Conservation (phyloP, 2,888 invertebrate species). For the Caenorhabditis afra region DNA sequence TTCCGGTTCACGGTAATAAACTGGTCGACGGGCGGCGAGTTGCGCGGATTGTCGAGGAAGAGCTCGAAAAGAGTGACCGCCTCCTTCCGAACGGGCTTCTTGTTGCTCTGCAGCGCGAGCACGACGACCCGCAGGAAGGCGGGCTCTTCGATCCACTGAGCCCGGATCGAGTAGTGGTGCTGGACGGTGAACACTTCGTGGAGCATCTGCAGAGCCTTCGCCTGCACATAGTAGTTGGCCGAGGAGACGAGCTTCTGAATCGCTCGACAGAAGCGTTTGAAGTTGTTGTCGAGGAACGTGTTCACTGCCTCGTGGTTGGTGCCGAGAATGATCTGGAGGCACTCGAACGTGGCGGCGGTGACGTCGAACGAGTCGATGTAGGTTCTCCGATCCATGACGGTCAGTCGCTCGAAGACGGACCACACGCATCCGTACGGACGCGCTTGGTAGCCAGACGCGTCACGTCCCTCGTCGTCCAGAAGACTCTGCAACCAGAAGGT, state of each 20-base stretch:
- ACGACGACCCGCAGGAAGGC: conserved; percentile 1
- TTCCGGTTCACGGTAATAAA: conserved; percentile 26
- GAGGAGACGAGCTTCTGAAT: conserved; percentile 19
- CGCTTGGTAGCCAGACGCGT: background rate
- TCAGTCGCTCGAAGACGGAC: conserved; percentile 19
- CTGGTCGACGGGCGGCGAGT: background rate
- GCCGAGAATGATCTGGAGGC: conserved; percentile 28
- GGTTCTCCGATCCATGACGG: background rate
- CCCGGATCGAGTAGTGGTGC: background rate
- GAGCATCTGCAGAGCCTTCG: conserved; percentile 21
- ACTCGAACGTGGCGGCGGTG: conserved; percentile 9
- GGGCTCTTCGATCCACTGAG: conserved; percentile 19
- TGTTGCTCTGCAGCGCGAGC: conserved; percentile 14
- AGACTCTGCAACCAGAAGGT: conserved; percentile 6
- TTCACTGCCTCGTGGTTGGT: conserved; percentile 4
- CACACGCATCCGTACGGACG: conserved; percentile 27
- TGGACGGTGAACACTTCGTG: conserved; percentile 11
- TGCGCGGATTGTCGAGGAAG: conserved; percentile 21
- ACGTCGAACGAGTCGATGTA: conserved; percentile 20
- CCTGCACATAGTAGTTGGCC: conserved; percentile 37
- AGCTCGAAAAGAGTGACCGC: conserved; percentile 19
- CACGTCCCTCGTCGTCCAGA: conserved; percentile 25
- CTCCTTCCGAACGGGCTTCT: conserved; percentile 10
- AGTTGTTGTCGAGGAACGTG: conserved; percentile 16
- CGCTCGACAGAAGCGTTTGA: conserved; percentile 2